A percentile compares a stretch with the other conserved stretches of the same genome.
Conservation (phyloP, 2,113 vertebrate genomes). For the Petrocephalus microphthalmus region DNA sequence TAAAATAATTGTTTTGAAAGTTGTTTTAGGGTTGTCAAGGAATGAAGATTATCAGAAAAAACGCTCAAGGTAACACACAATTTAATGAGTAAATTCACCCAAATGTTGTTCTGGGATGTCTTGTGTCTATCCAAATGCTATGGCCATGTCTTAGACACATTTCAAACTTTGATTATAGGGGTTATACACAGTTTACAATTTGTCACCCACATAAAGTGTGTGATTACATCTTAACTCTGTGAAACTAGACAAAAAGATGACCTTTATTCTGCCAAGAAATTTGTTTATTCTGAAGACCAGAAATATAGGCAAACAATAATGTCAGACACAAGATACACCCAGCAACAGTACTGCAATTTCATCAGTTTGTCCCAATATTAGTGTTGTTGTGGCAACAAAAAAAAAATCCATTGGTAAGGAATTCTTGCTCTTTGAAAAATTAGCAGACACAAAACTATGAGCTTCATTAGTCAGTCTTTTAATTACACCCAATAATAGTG, state of each 20-base stretch:
- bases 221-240: background rate
- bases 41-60: background rate
- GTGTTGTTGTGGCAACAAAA: background rate
- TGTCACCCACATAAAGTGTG: background rate
- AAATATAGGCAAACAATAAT: background rate
- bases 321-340: background rate
- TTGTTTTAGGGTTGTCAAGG: background rate
- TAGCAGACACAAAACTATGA: background rate
- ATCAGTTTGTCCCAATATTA: background rate
- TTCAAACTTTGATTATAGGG: background rate
- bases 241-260: background rate
- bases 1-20: background rate
- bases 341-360: background rate
- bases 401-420: background rate
- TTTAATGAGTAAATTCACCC: background rate
- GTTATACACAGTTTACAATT: background rate
- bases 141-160: background rate
- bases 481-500: background rate
- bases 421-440: slow-evolving; percentile 5
- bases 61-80: background rate
- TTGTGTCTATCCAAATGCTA: background rate
- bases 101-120: background rate
- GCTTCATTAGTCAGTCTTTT: slow-evolving; percentile 35
- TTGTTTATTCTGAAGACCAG: background rate
- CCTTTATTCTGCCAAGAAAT: background rate